Evolutionary conservation across 2,113 vertebrate species (phyloP).

Genomic region (Megatriorchis doriae): DNA sequence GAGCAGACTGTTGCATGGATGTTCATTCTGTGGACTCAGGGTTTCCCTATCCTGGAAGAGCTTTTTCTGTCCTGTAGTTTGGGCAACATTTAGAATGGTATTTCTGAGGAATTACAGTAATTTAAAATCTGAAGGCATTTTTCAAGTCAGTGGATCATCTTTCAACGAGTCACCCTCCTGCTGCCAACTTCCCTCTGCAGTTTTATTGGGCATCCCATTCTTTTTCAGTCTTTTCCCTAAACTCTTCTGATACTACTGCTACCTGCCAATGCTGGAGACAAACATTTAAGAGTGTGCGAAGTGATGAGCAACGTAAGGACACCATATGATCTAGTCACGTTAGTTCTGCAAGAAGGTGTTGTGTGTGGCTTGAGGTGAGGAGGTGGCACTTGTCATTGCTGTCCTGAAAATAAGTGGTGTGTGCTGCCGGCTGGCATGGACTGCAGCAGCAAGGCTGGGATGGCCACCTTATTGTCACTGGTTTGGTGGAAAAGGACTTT

Average conservation of each 20-base stretch:
- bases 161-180: neutral
- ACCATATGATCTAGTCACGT: neutral
- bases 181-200: neutral
- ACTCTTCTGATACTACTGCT: neutral
- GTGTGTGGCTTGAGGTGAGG: neutral
- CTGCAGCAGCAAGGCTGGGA: neutral
- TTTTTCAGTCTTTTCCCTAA: neutral
- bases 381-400: neutral
- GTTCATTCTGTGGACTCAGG: neutral
- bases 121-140: neutral
- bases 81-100: neutral
- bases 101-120: neutral
- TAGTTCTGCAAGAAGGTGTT: neutral
- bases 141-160: neutral
- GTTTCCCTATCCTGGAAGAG: neutral
- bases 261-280: neutral
- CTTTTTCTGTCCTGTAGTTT: neutral
- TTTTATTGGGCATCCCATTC: neutral
- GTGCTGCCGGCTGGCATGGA: neutral
- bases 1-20: neutral
- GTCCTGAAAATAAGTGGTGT: neutral
- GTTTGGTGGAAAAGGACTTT: neutral
- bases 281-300: neutral
- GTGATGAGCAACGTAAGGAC: neutral
- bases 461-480: neutral